Evolutionary conservation across 53 echinoderm and acorn worm genomes (phyloP).

Genomic region (Astropecten irregularis): DNA sequence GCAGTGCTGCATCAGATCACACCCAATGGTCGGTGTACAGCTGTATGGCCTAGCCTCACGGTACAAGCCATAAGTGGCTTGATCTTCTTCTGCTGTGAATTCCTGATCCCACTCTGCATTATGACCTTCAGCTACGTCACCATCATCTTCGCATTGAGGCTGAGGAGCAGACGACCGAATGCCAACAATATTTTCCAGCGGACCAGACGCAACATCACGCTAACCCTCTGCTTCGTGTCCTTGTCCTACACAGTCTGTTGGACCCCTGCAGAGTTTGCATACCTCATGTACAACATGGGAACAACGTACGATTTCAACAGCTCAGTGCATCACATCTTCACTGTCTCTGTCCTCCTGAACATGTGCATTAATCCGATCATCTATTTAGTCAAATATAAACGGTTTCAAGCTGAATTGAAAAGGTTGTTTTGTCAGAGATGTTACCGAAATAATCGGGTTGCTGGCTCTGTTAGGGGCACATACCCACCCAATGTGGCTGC

Average conservation of each 20-base stretch:
- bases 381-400: constrained; percentile 86
- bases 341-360: constrained; percentile 77
- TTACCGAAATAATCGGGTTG: background rate
- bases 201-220: constrained; percentile 80
- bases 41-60: constrained; percentile 62
- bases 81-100: constrained; percentile 74
- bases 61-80: constrained; percentile 67
- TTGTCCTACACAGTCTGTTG: constrained; percentile 85
- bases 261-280: constrained; percentile 83
- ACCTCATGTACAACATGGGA: constrained; percentile 80
- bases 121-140: constrained; percentile 88
- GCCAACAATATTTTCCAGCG: constrained; percentile 73
- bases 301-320: constrained; percentile 76
- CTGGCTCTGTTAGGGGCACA: background rate
- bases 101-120: constrained; percentile 73
- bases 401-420: constrained; percentile 72
- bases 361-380: constrained; percentile 89
- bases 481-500: background rate
- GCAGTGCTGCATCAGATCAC: constrained; percentile 54
- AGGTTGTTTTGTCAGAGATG: constrained; percentile 48
- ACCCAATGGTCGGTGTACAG: constrained; percentile 38
- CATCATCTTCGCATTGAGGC: constrained; percentile 77
- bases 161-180: constrained; percentile 62
- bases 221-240: constrained; percentile 78
- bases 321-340: constrained; percentile 68